Conservation (phyloP, 2,797 vertebrate genomes). For the Betta splendens region DNA sequence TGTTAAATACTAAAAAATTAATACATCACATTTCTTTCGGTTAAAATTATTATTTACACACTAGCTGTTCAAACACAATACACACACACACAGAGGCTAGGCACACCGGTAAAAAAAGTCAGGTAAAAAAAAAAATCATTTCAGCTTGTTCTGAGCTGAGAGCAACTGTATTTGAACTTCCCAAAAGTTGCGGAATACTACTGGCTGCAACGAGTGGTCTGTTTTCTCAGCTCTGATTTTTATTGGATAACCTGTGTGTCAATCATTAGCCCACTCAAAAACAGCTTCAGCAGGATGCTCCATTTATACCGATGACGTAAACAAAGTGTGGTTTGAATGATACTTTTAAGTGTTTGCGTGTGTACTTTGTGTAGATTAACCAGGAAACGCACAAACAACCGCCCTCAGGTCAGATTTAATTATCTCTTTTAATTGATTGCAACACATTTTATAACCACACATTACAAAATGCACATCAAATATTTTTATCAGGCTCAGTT, state of each 20-base stretch:
- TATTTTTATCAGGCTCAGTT: conserved; percentile 95
- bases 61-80: conserved; percentile 3
- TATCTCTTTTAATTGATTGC: conserved; percentile 93
- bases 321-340: neutral
- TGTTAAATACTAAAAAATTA: neutral
- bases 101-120: neutral
- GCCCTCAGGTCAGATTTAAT: conserved; percentile 64
- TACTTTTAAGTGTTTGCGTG: neutral
- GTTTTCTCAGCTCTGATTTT: conserved; percentile 53
- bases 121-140: neutral
- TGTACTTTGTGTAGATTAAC: too few species aligned
- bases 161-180: conserved; percentile 17
- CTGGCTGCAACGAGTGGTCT: conserved; percentile 68
- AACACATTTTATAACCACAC: conserved; percentile 86
- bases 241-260: conserved; percentile 67
- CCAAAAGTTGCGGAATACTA: conserved; percentile 47
- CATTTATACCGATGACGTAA: conserved; percentile 17
- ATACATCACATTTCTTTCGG: neutral
- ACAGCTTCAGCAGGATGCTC: conserved; percentile 24
- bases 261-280: conserved; percentile 56
- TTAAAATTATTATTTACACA: conserved; percentile 16
- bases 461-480: conserved; percentile 88
- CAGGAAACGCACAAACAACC: too few species aligned
- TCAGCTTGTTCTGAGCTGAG: conserved; percentile 19
- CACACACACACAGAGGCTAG: conserved; percentile 1